Conservation (phyloP, 2,797 vertebrate species). For the Coregonus ussuriensis region DNA sequence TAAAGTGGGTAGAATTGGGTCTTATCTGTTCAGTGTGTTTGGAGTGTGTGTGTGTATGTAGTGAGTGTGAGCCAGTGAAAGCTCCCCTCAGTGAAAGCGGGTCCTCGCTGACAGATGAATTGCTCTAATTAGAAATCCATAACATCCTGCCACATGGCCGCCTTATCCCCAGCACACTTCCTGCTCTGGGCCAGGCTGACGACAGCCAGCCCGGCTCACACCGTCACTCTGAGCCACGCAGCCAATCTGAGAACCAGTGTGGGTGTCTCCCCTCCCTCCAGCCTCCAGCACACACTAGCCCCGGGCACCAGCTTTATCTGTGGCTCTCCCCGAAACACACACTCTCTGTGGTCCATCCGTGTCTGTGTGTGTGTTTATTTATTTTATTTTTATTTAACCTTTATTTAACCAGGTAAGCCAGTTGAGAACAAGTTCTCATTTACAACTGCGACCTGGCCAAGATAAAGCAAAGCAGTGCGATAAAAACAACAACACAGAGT, state of each 20-base stretch:
- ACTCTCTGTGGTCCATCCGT: slow-evolving; percentile 32
- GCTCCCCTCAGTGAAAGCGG: slow-evolving; percentile 90
- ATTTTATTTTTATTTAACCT: too few species aligned
- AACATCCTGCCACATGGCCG: slow-evolving; percentile 99
- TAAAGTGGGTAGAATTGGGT: background rate
- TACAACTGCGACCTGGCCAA: too few species aligned
- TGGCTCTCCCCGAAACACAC: too few species aligned
- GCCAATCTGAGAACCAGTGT: slow-evolving; percentile 60
- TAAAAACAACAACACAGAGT: too few species aligned
- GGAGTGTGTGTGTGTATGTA: slow-evolving; percentile 15
- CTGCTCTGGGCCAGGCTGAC: slow-evolving; percentile 96
- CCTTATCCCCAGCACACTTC: slow-evolving; percentile 98
- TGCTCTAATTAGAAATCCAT: slow-evolving; percentile 99
- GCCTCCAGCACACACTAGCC: slow-evolving; percentile 40
- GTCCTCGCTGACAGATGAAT: slow-evolving; percentile 99
- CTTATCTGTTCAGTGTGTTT: slow-evolving; percentile 20
- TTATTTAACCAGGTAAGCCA: too few species aligned
- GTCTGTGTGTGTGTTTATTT: slow-evolving; percentile 11
- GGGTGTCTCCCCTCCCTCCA: slow-evolving; percentile 48
- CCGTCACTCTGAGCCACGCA: slow-evolving; percentile 76
- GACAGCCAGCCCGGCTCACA: slow-evolving; percentile 93
- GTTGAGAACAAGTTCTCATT: too few species aligned
- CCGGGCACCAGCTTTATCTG: slow-evolving; percentile 54
- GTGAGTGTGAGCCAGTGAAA: slow-evolving; percentile 60
- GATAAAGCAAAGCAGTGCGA: too few species aligned